Base-by-base conservation (phyloP, 2,888 invertebrate species). In the Apoda limacodes region DNA sequence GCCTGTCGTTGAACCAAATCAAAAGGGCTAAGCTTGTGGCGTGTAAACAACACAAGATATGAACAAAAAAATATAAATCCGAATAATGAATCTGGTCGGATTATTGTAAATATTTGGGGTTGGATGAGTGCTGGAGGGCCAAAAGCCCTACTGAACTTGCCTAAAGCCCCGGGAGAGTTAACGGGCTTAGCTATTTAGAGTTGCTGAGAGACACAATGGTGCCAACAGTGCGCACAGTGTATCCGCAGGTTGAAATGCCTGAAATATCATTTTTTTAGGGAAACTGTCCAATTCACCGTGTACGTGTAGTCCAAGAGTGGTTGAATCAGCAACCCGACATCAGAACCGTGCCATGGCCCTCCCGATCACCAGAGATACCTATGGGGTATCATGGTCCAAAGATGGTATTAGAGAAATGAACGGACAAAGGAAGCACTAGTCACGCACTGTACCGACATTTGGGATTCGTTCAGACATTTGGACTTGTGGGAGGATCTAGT, bases 241-340 rank as follows among this genome's bases (percentile, higher is more conserved):
- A 38, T 36, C 43, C 41, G 5, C 13, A 28, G 11, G 19, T 28
- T 1, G 34, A 36, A n/a, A 11, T 33, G 1, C 22, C 33, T 1
- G 29, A 36, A 33, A 30, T 43, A 2, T 2, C 21, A 2, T 40
- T 40, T 15, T 10, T 39, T 14, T 36, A 41, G 3, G 38, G 39
- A 13, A 39, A 38, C 25, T 37, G 36, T 29, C 39, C 40, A 4
- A 37, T 37, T 25, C 41, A 38, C 34, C 13, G 3, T n/a, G 22
- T 27, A 9, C 32, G 20, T 23, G 2, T 33, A 9, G 35, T 37
- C 9, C 29, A 25, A 14, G 6, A 24, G 3, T 36, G 36, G 32
- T 10, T 38, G 5, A 9, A 12, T 15, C 13, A 21, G 19, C 38
- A 36, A 9, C 27, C 29, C n/a, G 13, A 12, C 2, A n/a, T 39